Percentiles rank a stretch among this genome's conserved stretches.
Conservation (phyloP, 2,888 invertebrate species). For the Linnaemya vulpina region DNA sequence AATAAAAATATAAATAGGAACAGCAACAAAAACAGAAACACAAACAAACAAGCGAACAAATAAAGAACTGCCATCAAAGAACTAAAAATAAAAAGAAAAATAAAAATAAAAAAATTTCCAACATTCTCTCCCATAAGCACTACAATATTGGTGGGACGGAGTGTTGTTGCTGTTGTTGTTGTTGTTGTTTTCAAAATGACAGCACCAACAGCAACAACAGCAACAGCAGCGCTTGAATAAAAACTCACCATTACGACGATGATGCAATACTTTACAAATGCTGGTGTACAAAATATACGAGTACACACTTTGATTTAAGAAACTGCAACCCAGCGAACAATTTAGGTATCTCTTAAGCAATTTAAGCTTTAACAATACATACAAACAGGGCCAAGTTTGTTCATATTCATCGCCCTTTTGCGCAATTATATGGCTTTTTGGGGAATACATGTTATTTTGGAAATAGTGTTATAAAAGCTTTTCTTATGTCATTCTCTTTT, state of each 20-base stretch:
- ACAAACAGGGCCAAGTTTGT: no score
- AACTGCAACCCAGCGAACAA: neutral
- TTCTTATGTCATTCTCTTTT: no score
- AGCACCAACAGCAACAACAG: neutral
- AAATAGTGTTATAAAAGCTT: no score
- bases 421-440: no score
- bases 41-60: neutral
- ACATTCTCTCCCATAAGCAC: constrained; percentile 3
- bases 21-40: constrained; percentile 8
- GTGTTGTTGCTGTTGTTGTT: constrained; percentile 3
- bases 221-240: constrained; percentile 19
- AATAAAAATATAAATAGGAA: constrained; percentile 41
- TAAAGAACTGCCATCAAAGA: constrained; percentile 12
- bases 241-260: constrained; percentile 45
- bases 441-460: no score
- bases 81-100: constrained; percentile 12
- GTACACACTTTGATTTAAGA: neutral
- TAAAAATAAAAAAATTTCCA: neutral
- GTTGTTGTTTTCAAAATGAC: constrained; percentile 45
- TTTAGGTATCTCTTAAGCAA: no score
- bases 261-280: constrained; percentile 60
- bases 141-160: constrained; percentile 10
- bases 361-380: no score
- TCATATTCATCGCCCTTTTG: no score
- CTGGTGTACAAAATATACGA: neutral